Conservation (phyloP, 1,140 invertebrate species). For the Macrosteles quadrilineatus region DNA sequence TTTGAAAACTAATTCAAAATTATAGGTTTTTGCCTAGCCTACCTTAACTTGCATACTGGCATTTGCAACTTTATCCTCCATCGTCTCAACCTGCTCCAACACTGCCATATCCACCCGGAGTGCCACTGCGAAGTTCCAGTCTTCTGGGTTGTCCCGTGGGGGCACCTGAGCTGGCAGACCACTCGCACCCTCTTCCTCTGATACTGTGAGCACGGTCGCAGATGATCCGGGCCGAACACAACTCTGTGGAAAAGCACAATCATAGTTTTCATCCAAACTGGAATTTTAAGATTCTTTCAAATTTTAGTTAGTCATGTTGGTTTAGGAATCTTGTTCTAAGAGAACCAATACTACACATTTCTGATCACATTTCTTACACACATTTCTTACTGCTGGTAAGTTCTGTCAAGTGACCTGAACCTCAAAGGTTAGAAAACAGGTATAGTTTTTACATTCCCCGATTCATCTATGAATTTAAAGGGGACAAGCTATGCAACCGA, state of each 20-base stretch:
- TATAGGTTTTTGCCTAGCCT: too few relatives aligned
- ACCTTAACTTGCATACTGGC: conserved; percentile 90
- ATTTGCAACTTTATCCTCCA: conserved; percentile 90
- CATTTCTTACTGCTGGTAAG: too few relatives aligned
- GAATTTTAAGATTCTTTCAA: neutral
- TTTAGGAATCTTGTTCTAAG: too few relatives aligned
- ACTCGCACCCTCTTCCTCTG: conserved; percentile 51
- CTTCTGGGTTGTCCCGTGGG: conserved; percentile 61
- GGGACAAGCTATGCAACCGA: too few relatives aligned
- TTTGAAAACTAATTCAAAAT: too few relatives aligned
- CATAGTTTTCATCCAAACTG: neutral
- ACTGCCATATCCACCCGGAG: conserved; percentile 78
- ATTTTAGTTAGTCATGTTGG: too few relatives aligned
- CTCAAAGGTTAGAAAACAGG: too few relatives aligned
- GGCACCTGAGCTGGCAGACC: conserved; percentile 47
- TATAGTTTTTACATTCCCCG: too few relatives aligned
- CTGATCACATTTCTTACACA: too few relatives aligned
- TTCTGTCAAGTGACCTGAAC: too few relatives aligned
- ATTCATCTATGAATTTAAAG: too few relatives aligned
- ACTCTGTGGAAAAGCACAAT: neutral
- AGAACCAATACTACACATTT: too few relatives aligned
- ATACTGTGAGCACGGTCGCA: conserved; percentile 56
- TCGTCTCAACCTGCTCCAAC: conserved; percentile 83
- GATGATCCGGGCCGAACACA: conserved; percentile 51
- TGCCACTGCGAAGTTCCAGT: conserved; percentile 73